Percentiles rank a stretch among this genome's conserved stretches.
These are phyloP conservation scores for Mantis religiosa DNA, from an alignment of 2,888 invertebrate genomes.

Conservation along the genomic window DNA sequence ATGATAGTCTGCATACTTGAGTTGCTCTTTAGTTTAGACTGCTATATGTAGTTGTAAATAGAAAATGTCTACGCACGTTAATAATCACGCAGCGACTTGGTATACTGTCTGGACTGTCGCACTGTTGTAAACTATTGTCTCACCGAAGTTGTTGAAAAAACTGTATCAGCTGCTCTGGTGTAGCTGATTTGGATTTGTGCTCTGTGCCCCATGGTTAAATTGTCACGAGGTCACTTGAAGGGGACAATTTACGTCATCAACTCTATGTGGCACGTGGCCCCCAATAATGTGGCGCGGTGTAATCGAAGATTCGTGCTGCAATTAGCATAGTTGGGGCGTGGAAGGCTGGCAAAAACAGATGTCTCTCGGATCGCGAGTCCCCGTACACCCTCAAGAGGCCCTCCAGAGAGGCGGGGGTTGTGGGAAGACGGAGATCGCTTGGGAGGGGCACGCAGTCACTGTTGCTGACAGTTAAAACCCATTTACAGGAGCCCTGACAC, in stretches of 20 bases:
- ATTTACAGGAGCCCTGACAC: constrained; percentile 26
- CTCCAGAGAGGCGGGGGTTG: background rate
- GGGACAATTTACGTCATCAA: background rate
- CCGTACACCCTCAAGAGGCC: background rate
- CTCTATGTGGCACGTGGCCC: background rate
- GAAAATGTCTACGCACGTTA: too few species aligned
- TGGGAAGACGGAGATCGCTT: background rate
- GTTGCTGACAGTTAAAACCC: constrained; percentile 29
- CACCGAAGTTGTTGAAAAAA: too few species aligned
- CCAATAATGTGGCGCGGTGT: background rate
- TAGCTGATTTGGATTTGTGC: background rate
- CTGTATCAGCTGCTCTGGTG: too few species aligned
- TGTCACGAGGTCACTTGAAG: background rate
- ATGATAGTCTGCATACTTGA: too few species aligned
- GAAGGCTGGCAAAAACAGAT: constrained; percentile 10
- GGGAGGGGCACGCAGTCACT: constrained; percentile 13
- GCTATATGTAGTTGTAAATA: too few species aligned
- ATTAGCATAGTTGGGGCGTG: background rate
- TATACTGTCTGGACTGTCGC: too few species aligned
- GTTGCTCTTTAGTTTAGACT: too few species aligned
- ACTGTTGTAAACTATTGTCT: too few species aligned
- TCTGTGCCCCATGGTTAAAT: background rate
- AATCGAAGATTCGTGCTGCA: background rate
- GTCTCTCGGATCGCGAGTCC: background rate
- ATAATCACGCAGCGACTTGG: too few species aligned